Evolutionary conservation across 2,113 vertebrate genomes (phyloP).

Genomic region (Leptobrachium leishanense): DNA sequence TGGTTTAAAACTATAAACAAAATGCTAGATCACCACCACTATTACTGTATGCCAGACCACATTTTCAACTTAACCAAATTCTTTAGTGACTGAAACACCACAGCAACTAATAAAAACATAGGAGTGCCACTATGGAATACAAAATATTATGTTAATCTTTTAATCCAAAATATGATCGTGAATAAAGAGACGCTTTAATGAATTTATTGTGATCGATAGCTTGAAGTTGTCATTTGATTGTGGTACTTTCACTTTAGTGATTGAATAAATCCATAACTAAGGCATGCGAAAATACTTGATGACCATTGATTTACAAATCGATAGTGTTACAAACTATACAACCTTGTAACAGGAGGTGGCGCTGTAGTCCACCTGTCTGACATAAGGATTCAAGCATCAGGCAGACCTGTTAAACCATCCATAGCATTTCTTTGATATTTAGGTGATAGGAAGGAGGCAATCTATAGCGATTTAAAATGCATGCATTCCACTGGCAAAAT

Average conservation of each 20-base stretch:
- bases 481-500: slow-evolving; percentile 2
- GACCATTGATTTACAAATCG: slow-evolving; percentile 41
- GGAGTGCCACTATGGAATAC: no score
- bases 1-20: no score
- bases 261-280: slow-evolving; percentile 41
- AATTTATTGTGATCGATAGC: slow-evolving; percentile 19
- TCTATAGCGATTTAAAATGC: neutral
- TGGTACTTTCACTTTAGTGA: slow-evolving; percentile 28
- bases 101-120: no score
- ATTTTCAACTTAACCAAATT: no score
- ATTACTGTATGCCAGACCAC: no score
- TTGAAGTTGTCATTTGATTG: slow-evolving; percentile 21
- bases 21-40: no score
- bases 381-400: neutral
- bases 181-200: neutral
- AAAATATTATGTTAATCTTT: no score
- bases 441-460: neutral
- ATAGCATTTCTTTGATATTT: slow-evolving; percentile 3
- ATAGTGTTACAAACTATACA: neutral
- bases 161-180: neutral
- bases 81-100: no score
- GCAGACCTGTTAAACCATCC: neutral
- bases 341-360: slow-evolving; percentile 23
- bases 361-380: neutral
- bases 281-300: slow-evolving; percentile 23